phyloP scores from a whole-genome alignment of 1,140 invertebrate genomes.

The Pseudomyrmex pallidus region DNA sequence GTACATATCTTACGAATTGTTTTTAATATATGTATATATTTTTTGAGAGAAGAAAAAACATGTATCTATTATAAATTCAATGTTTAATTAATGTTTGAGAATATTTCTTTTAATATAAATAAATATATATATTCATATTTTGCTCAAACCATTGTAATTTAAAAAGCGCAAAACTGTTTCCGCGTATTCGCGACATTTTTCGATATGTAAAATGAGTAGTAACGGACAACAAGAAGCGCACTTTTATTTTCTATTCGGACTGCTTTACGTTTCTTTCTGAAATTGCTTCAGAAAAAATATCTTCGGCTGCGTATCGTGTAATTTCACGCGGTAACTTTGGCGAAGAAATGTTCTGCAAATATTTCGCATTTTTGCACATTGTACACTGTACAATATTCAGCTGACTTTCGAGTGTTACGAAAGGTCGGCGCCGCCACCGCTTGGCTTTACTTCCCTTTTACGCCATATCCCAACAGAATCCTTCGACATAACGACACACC shows the following conservation, averaged over 20 bases:
- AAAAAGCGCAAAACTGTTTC: not conserved
- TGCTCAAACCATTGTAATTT: not conserved
- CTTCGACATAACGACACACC: slow-evolving; percentile 64
- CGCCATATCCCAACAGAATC: slow-evolving; percentile 44
- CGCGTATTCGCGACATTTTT: not conserved
- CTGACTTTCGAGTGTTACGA: slow-evolving; percentile 42
- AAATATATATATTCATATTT: not conserved
- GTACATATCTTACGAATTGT: not conserved
- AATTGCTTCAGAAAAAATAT: slow-evolving; percentile 20
- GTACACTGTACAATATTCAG: slow-evolving; percentile 36
- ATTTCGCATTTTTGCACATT: slow-evolving; percentile 47
- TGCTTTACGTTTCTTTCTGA: slow-evolving; percentile 4
- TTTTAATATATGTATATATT: no score
- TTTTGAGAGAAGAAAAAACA: no score
- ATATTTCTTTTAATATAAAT: no score
- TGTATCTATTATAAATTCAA: no score
- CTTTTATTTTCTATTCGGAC: not conserved
- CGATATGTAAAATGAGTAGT: no score
- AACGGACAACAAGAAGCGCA: not conserved
- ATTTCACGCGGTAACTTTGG: slow-evolving; percentile 7
- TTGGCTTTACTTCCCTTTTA: slow-evolving; percentile 52
- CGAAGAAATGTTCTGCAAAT: slow-evolving; percentile 30
- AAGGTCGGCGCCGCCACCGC: slow-evolving; percentile 8
- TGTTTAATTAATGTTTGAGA: no score
- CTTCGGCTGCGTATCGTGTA: slow-evolving; percentile 10